phyloP scores from a whole-genome alignment of 2,888 invertebrate species.

The Leptothorax acervorum region DNA sequence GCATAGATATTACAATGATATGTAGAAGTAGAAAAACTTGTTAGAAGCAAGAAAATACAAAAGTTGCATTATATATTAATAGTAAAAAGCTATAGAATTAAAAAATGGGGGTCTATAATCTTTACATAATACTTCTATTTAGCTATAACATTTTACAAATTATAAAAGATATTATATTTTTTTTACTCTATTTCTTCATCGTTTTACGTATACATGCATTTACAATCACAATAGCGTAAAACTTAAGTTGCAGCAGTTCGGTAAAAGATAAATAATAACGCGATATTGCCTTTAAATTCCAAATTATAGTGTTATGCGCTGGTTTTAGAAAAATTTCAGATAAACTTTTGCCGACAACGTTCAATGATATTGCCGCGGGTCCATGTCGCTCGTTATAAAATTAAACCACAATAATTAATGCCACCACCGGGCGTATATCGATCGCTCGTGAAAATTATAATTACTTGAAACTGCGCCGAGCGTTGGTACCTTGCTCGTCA shows the following conservation, averaged over 20 bases:
- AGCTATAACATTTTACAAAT: background rate
- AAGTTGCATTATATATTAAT: background rate
- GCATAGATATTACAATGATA: background rate
- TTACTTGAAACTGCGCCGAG: conserved; percentile 18
- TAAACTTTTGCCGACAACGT: conserved; percentile 5
- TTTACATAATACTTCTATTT: background rate
- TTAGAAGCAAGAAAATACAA: background rate
- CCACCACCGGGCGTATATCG: conserved; percentile 8
- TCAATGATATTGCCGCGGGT: background rate
- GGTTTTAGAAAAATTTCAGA: conserved; percentile 8
- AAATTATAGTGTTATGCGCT: background rate
- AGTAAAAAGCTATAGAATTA: background rate
- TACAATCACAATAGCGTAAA: background rate
- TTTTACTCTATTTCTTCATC: background rate
- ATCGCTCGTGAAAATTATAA: conserved; percentile 23
- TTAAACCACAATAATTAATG: conserved; percentile 47
- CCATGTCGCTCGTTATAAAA: conserved; percentile 26
- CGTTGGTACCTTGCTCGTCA: background rate
- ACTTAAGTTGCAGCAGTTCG: background rate
- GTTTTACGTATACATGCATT: background rate
- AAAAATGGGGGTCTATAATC: background rate
- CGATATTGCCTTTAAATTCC: conserved; percentile 19
- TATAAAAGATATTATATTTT: background rate
- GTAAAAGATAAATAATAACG: conserved; percentile 18
- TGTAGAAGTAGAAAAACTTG: background rate